These are phyloP conservation scores for Lepidochrysops patricia DNA, from an alignment of 2,888 invertebrate species.

Conservation along the genomic window DNA sequence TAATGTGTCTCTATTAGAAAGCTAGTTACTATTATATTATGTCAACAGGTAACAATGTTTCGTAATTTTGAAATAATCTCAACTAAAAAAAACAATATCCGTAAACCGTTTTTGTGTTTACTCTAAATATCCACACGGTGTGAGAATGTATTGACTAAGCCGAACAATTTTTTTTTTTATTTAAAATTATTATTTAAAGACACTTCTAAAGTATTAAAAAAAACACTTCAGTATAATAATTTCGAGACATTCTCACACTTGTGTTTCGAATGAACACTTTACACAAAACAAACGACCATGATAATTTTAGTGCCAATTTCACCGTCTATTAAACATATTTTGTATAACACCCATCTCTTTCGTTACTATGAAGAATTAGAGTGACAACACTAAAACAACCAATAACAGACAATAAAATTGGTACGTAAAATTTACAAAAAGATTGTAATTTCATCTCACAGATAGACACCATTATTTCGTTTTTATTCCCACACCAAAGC, in stretches of 20 bases:
- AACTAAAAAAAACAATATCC: too few species aligned
- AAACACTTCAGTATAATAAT: not conserved
- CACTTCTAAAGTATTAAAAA: not conserved
- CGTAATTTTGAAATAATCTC: too few species aligned
- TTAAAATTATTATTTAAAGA: not conserved
- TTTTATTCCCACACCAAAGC: too few species aligned
- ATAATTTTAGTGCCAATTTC: too few species aligned
- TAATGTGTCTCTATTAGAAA: too few species aligned
- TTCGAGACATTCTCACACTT: not conserved
- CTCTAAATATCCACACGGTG: not conserved
- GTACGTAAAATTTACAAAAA: not conserved
- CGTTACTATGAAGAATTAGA: too few species aligned
- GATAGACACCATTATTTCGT: not conserved
- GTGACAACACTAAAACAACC: too few species aligned
- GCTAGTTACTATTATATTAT: not conserved
- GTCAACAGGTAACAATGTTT: not conserved
- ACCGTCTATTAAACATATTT: too few species aligned
- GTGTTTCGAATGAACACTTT: not conserved
- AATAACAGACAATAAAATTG: too few species aligned
- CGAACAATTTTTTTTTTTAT: too few species aligned
- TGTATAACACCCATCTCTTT: too few species aligned
- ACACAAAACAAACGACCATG: not conserved
- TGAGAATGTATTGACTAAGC: not conserved
- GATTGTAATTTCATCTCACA: not conserved
- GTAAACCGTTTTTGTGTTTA: constrained; percentile 5